Evolutionary conservation across 1,140 invertebrate species (phyloP), one percentile per base, ranked within the genome.

Genomic region (Gonatopus flavifemur): DNA sequence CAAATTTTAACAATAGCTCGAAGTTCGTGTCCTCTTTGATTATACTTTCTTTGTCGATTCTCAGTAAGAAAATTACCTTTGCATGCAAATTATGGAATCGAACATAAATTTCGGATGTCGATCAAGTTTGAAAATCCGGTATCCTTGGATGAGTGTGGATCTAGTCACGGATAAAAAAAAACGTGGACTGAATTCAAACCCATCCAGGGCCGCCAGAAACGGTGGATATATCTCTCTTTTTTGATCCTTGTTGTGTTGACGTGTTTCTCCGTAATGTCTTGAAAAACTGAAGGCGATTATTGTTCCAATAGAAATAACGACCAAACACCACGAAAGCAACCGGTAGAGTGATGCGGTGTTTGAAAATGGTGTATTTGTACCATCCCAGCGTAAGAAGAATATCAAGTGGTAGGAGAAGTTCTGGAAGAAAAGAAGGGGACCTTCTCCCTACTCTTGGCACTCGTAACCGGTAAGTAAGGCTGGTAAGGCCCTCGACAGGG

Each of bases 81-180:
- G n/a, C n/a, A n/a, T n/a, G n/a, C n/a, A n/a, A n/a, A n/a, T n/a
- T n/a, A n/a, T n/a, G n/a, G n/a, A n/a, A n/a, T n/a, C n/a, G n/a
- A n/a, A n/a, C n/a, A n/a, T n/a, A n/a, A n/a, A n/a, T n/a, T n/a
- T n/a, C n/a, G n/a, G n/a, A n/a, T 28, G n/a, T 30, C 25, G 32
- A 24, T 41, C 18, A 35, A 50, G 18, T 54, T 44, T 24, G 40
- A n/a, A 31, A 39, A 51, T 45, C 66, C 60, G 59, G 59, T 60
- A 57, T 70, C 70, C 65, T 57, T 75, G 71, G 72, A 75, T 75
- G 72, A 75, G 72, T 75, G 67, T 73, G 72, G 70, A 74, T 74
- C 72, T 74, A 74, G 71, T 74, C 71, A 74, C 71, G 72, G 62
- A 55, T 70, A 70, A 41, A 52, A 59, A 55, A 51, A 59, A 68